Percentiles rank a stretch among this genome's conserved stretches.
These are phyloP conservation scores for Aphis craccivora DNA, from an alignment of 1,140 invertebrate genomes.

Conservation along the genomic window DNA sequence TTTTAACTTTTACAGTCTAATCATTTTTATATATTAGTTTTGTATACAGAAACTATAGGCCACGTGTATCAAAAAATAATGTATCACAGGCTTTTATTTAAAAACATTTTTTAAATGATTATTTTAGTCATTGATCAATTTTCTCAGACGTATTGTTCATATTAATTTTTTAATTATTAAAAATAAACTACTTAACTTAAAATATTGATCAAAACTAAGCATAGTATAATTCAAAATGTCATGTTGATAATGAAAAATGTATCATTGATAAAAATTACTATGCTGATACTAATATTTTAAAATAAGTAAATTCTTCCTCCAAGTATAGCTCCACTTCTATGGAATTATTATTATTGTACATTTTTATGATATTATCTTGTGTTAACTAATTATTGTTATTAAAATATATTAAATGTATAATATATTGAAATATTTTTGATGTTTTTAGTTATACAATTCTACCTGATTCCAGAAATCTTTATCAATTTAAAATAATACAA, in stretches of 20 bases:
- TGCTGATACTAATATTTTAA: not conserved
- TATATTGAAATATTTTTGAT: not conserved
- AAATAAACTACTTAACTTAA: not conserved
- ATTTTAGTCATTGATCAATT: not conserved
- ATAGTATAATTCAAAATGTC: not conserved
- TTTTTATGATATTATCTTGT: slow-evolving; percentile 14
- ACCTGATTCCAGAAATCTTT: not conserved
- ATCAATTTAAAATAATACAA: not conserved
- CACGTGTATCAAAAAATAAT: not conserved
- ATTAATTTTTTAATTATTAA: not conserved
- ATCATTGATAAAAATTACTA: not conserved
- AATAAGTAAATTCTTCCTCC: not conserved
- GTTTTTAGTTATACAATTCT: not conserved
- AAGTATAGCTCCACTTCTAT: not conserved
- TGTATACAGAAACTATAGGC: not conserved
- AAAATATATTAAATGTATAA: not conserved
- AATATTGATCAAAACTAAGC: not conserved
- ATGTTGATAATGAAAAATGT: not conserved
- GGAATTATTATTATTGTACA: not conserved
- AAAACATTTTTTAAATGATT: not conserved
- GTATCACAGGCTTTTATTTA: not conserved
- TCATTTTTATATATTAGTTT: not conserved
- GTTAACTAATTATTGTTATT: slow-evolving; percentile 29
- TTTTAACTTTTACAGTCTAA: not conserved
- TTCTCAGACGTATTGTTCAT: not conserved